Base-by-base conservation (phyloP, 2,797 vertebrate genomes). In the Antrozous pallidus region DNA sequence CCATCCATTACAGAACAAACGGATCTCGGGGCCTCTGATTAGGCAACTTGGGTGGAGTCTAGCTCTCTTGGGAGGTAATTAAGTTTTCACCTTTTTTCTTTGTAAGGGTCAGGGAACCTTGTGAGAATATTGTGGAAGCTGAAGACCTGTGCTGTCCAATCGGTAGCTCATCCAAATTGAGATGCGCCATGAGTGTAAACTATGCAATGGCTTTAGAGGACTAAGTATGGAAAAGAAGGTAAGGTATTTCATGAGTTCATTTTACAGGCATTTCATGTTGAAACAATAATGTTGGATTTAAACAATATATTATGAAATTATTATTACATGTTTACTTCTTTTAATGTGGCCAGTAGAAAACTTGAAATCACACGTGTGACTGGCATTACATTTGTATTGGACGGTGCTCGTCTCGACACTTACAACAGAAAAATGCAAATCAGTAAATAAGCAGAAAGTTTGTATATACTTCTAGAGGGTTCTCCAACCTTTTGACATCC, bases 11-110 rank as follows among this genome's bases (percentile, higher is more conserved):
- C 4, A 38, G 70, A 69, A 67, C 26, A 38, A 80, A n/a, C 0
- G 5, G 12, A 22, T 56, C 74, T 47, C 65, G 74, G 54, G 71
- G 51, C n/a, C 67, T 87, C 42, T 74, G 9, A 16, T 40, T n/a
- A 73, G 91, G 93, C 0, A 0, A 61, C 84, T 70, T 63, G 89
- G 71, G 40, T 65, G 73, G 45, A 49, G 7, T 70, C 70, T 70
- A 36, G 65, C 42, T 87, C 84, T 92, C 47, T 71, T n/a, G 36
- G 51, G 79, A 82, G 81, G 80, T 81, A 87, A 94, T 54, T 28
- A 73, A 47, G 77, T 86, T 51, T 58, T 28, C 22, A 36, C 36
- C 67, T 33, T 40, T 86, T 42, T 73, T 45, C 81, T 89, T 47
- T 71, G 24, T 16, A 20, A 90, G 33, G 49, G 36, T 45, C 24